Base-by-base conservation (phyloP, 2,888 invertebrate species). In the Balanococcus diminutus region DNA sequence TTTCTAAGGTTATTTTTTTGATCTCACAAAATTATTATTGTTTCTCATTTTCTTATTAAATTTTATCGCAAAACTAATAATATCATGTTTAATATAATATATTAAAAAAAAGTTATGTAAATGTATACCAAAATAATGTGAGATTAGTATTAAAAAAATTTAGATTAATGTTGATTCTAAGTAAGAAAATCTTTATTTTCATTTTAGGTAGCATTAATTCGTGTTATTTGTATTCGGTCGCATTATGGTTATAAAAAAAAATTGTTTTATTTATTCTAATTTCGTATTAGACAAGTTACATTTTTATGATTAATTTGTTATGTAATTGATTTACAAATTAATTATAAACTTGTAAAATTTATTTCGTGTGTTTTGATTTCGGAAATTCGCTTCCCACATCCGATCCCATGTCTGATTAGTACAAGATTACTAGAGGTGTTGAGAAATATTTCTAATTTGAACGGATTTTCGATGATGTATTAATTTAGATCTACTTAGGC, bases 101-200 rank as follows among this genome's bases (percentile, higher is more conserved):
- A 32, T 75, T 19, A 19, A 19, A 32, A 75, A 75, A 75, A 75
- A 75, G 25, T 75, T 32, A 32, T 67, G 61, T 75, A 75, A 75
- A 75, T 75, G 75, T 75, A 32, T 75, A 75, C 75, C 75, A 75
- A 75, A 67, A 75, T 32, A 32, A 75, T 75, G 75, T 75, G 75
- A 75, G 75, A 75, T 32, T 75, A 75, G 75, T 75, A 32, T 75
- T 75, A 75, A 75, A 32, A 16, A 75, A 32, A 19, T 32, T 32
- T 32, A 32, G 75, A 14, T 32, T 75, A 32, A 32, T 16, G n/a
- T 36, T 31, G 32, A 19, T 75, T 16, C n/a, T 32, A 28, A 31
- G 25, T 6, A 32, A 32, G 6, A 32, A 32, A 28, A 32, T 11
- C 28, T 25, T 75, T n/a, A n/a, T n/a, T n/a, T n/a, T n/a, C n/a